phyloP scores from a whole-genome alignment of 2,797 vertebrate genomes.

The Avahi laniger region DNA sequence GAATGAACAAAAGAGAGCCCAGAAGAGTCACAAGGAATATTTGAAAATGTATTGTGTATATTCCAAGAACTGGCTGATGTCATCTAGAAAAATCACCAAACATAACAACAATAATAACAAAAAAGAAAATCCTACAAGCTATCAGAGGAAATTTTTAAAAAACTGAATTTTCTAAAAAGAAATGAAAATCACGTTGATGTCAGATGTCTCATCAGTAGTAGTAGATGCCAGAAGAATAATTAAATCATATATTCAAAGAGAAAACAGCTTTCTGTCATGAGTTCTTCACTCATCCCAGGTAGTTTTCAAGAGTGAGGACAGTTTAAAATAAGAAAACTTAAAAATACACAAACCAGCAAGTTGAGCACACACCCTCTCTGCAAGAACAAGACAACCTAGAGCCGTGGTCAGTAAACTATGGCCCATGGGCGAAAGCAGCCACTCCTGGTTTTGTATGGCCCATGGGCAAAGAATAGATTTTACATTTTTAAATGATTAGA shows the following conservation, averaged over 20 bases:
- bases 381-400: neutral
- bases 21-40: fast-evolving
- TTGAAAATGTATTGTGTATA: fast-evolving
- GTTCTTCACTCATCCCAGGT: neutral
- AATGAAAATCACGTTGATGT: neutral
- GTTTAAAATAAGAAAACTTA: neutral
- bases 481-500: neutral
- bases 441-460: neutral
- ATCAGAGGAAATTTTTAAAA: neutral
- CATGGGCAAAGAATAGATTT: neutral
- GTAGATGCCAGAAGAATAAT: neutral
- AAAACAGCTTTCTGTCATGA: neutral
- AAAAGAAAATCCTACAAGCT: neutral
- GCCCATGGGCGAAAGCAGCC: fast-evolving
- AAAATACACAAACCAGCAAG: no score
- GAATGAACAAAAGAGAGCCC: fast-evolving
- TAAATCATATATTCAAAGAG: neutral
- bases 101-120: neutral
- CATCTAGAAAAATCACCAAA: neutral
- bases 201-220: neutral
- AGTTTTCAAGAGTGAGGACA: neutral
- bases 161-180: neutral
- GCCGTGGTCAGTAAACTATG: fast-evolving
- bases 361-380: neutral
- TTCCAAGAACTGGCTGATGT: neutral